Base-by-base conservation (phyloP, 1,140 invertebrate species). In the Trialeurodes vaporariorum region DNA sequence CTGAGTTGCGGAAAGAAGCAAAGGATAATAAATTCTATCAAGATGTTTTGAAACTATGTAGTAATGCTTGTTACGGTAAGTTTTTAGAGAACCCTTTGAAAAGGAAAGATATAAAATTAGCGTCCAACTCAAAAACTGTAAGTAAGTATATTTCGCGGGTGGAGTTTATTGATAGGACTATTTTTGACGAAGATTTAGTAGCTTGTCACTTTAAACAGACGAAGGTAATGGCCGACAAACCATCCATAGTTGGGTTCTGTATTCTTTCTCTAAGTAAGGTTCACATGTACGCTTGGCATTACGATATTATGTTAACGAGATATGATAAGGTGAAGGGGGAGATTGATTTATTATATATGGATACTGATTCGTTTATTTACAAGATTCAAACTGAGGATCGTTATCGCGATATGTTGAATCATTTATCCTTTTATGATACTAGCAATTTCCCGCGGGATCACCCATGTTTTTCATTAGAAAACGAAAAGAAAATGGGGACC, bases 401-500 rank as follows among this genome's bases (percentile, higher is more conserved):
- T 17, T 49, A 49, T 49, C 5, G 17, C 5, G 34, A 49, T 49
- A 49, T 49, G 5, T 49, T 49, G 34, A 17, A 49, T 49, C 5
- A 49, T 49, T 9, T 9, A 49, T 5, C 5, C 5, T 49, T 5
- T 5, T 49, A 49, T 49, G 34, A 49, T 49, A 49, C 34, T 49
- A 9, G 5, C 34, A 49, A 49, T 17, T 49, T 49, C 17, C 34
- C 34, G 5, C 5, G 5, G 17, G 34, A 49, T 17, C 34, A 49
- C n/a, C n/a, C n/a, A n/a, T n/a, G n/a, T n/a, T n/a, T n/a, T n/a
- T 25, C 22, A 65, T 25, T n/a, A n/a, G 27, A 49, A 21, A 71
- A 71, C 62, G 80, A 80, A 72, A 83, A 83, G 69, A 75, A 79
- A 2, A 24, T 79, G 2, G 79, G 80, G 9, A 77, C 79, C 73